These are phyloP conservation scores for Acanthornis magna DNA, from an alignment of 2,797 vertebrate genomes.

Conservation along the genomic window DNA sequence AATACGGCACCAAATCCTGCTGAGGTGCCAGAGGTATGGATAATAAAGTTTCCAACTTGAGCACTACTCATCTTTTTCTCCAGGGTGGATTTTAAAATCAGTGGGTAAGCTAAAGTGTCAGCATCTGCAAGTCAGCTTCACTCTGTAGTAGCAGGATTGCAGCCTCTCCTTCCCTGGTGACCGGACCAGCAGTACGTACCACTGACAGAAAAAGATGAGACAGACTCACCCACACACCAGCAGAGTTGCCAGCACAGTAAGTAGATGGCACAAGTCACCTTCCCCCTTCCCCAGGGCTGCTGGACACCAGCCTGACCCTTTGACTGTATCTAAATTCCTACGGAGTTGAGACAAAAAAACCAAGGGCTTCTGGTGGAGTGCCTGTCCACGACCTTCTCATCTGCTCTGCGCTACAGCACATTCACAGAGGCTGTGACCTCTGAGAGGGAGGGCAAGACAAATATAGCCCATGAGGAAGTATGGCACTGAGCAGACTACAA, in stretches of 20 bases:
- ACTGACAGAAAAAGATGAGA: neutral
- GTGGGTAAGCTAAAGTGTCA: neutral
- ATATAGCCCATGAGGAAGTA: neutral
- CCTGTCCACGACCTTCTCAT: neutral
- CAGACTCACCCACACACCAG: neutral
- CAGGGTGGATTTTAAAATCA: neutral
- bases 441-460: neutral
- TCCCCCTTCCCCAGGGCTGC: neutral
- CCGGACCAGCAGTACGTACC: accelerated
- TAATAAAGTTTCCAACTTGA: neutral
- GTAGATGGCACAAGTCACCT: neutral
- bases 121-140: neutral
- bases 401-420: neutral
- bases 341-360: neutral
- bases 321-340: neutral
- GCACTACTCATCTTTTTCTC: neutral
- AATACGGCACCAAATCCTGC: neutral
- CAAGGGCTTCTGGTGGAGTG: neutral
- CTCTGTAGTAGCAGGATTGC: neutral
- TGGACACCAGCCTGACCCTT: neutral
- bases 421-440: neutral
- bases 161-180: neutral
- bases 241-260: neutral
- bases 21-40: neutral
- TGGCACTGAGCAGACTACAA: neutral